Evolutionary conservation across 2,113 vertebrate genomes (phyloP).

Genomic region (Notarius lentiginosus): DNA sequence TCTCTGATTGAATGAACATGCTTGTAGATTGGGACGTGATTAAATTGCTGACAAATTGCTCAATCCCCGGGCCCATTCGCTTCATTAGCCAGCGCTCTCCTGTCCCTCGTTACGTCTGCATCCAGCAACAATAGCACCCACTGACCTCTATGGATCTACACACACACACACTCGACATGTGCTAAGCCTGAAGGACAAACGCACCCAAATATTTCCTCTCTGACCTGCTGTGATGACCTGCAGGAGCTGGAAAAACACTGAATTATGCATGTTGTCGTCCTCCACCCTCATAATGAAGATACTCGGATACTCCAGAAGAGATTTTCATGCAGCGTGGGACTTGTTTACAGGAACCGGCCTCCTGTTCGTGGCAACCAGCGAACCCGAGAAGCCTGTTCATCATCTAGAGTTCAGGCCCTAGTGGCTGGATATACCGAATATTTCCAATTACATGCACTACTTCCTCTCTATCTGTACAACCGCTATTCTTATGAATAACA

Average conservation of each 20-base stretch:
- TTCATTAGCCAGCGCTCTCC: slow-evolving; percentile 27
- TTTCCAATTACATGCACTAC: slow-evolving; percentile 50
- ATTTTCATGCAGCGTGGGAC: slow-evolving; percentile 37
- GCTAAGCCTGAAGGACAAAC: background rate
- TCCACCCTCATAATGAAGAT: slow-evolving; percentile 37
- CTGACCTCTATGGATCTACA: slow-evolving; percentile 10
- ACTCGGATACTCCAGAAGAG: slow-evolving; percentile 10
- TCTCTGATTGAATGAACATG: slow-evolving; percentile 48
- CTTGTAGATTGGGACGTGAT: slow-evolving; percentile 39
- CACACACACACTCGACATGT: background rate
- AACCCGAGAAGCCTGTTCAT: slow-evolving; percentile 24
- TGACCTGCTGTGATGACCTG: slow-evolving; percentile 24
- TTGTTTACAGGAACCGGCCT: slow-evolving; percentile 40
- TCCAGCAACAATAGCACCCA: slow-evolving; percentile 21
- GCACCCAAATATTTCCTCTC: background rate
- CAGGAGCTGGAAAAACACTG: slow-evolving; percentile 13
- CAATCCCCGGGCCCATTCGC: slow-evolving; percentile 28
- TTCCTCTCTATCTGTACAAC: slow-evolving; percentile 40
- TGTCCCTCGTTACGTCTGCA: background rate
- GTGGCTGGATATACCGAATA: slow-evolving; percentile 37
- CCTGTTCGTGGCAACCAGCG: background rate
- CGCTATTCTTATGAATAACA: slow-evolving; percentile 41
- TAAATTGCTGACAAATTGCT: slow-evolving; percentile 47
- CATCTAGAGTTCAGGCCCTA: slow-evolving; percentile 18
- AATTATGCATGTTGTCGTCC: slow-evolving; percentile 42